Evolutionary conservation across 1,140 invertebrate genomes (phyloP), one percentile per base, ranked within the genome.

Genomic region (Drepana arcuata): DNA sequence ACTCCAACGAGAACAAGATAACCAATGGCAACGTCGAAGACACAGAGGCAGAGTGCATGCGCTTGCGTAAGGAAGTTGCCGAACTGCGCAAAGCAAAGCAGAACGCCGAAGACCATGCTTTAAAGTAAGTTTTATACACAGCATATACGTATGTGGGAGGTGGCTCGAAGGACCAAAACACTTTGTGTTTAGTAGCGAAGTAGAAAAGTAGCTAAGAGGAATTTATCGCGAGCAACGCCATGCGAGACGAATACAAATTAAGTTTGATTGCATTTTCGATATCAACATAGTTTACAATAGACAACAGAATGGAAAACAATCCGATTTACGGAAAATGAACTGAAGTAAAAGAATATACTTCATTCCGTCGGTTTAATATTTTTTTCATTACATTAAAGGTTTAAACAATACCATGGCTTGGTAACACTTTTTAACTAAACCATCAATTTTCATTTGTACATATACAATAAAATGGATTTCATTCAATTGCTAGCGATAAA

Each of bases 61-160:
- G 83, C 7, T 48, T 83, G 38, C 71, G 68, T 28, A 75, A 71
- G 28, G 83, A 83, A 34, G 47, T 84, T 1, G 60, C 67, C 0
- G 74, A 81, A 10, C 62, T 69, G 53, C 57, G 67, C 14, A 62
- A 60, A 32, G 75, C 77, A 3, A 71, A 80, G 16, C 60, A 69
- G 13, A 64, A 50, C 30, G 69, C 78, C 1, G 80, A 84, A 29
- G 83, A 83, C 11, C 61, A 78, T 27, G 62, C 70, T 27, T 66
- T 61, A 48, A 84, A 83, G 83, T 84, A 49, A 75, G 72, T 66
- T 48, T 11, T 21, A 21, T 21, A 21, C 18, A 5, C 18, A 21
- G n/a, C 18, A 21, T 5, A 21, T 9, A 21, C 18, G 4, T 5
- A 21, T 9, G 9, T 21, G 18, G 18, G 4, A 9, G 9, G 4